These are phyloP conservation scores for Tanypteryx hageni DNA, from an alignment of 2,888 invertebrate genomes.

Conservation along the genomic window DNA sequence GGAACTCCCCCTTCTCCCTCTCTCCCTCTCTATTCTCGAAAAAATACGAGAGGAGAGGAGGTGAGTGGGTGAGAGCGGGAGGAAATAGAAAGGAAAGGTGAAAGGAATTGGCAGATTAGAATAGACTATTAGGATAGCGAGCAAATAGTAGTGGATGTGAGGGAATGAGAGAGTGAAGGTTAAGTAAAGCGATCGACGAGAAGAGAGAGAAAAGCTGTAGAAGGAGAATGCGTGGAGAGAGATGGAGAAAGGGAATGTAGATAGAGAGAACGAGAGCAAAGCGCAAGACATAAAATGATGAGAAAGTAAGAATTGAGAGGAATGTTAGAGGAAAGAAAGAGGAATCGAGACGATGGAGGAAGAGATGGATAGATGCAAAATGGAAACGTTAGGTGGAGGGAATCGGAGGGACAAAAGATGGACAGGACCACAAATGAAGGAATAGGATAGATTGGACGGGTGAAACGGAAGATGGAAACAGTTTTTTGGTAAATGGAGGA, in stretches of 20 bases:
- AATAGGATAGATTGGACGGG: no score
- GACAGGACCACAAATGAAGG: no score
- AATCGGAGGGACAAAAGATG: no score
- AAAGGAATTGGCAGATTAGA: not conserved
- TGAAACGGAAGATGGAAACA: no score
- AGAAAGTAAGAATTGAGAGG: not conserved
- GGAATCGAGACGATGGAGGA: not conserved
- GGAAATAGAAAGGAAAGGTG: not conserved
- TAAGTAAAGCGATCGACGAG: no score
- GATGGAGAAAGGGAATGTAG: no score
- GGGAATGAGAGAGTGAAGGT: not conserved
- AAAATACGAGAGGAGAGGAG: not conserved
- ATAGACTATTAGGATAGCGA: no score
- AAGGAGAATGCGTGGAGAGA: no score
- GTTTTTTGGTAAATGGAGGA: no score
- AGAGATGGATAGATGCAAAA: not conserved
- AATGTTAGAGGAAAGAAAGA: not conserved
- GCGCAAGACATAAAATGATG: not conserved
- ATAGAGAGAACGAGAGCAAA: not conserved
- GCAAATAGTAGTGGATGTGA: not conserved
- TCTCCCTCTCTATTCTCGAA: not conserved
- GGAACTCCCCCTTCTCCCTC: not conserved
- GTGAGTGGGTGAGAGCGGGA: not conserved
- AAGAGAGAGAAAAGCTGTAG: no score
- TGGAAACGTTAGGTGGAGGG: not conserved